These are phyloP conservation scores for Forbesichthys agassizii DNA, from an alignment of 2,113 vertebrate species.

Conservation along the genomic window DNA sequence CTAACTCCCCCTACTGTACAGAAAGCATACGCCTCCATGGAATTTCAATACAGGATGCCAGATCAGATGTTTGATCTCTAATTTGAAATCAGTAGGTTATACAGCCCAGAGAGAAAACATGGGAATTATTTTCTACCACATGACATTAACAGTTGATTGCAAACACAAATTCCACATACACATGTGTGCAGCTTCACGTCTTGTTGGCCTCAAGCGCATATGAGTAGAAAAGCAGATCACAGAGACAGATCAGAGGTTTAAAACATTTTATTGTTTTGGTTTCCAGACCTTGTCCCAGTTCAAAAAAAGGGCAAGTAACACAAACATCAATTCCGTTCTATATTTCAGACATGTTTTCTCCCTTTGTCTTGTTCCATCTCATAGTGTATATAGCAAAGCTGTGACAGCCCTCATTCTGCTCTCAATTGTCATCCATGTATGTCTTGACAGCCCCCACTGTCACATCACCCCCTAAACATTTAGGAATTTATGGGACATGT, in stretches of 20 bases:
- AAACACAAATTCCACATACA: constrained; percentile 11
- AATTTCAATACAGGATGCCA: constrained; percentile 11
- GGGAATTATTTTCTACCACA: neutral
- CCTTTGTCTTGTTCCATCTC: constrained; percentile 42
- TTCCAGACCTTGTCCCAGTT: constrained; percentile 39
- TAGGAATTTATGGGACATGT: constrained; percentile 73
- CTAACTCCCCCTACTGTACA: constrained; percentile 54
- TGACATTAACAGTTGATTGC: constrained; percentile 3
- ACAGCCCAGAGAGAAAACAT: neutral
- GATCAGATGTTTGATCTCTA: constrained; percentile 7
- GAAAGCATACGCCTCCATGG: constrained; percentile 27
- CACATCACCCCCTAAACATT: constrained; percentile 36
- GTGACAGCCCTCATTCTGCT: constrained; percentile 70
- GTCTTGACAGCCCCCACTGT: constrained; percentile 60
- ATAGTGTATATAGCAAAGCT: constrained; percentile 38
- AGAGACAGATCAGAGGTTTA: constrained; percentile 5
- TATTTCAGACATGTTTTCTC: constrained; percentile 40
- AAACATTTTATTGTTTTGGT: constrained; percentile 38
- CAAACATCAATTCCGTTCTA: constrained; percentile 36
- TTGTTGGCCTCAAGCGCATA: constrained; percentile 48
- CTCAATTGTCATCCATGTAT: constrained; percentile 48
- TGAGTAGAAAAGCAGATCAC: constrained; percentile 50
- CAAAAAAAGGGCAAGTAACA: constrained; percentile 38
- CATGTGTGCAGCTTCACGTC: constrained; percentile 45
- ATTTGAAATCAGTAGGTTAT: constrained; percentile 11